Base-by-base conservation (phyloP, 2,888 invertebrate species). In the Laothoe populi region DNA sequence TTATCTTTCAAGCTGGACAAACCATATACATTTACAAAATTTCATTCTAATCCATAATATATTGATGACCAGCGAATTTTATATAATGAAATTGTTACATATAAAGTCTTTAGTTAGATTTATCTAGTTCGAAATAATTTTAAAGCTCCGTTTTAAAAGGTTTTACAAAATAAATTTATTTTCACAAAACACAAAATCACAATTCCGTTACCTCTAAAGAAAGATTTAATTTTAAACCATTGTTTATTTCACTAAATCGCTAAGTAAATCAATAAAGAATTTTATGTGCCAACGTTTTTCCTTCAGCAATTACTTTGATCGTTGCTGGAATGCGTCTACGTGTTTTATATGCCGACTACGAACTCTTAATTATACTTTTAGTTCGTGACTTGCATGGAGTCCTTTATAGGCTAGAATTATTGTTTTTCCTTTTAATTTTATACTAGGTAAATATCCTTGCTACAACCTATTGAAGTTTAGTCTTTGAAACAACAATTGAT, bases 321-420 rank as follows among this genome's bases (percentile, higher is more conserved):
- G 72, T 65, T 76, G 73, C 74, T 71, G 67, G 82, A 84, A 86
- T 84, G 81, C 83, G 76, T 78, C 79, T 78, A 76, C 81, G 82
- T 82, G 81, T 75, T 86, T 87, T 83, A 81, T 86, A 87, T 86
- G 86, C 86, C 82, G 82, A 76, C 85, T 77, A 82, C 78, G 78
- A 81, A 76, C 81, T 85, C 84, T 84, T 88, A 88, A 89, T 89
- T 88, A 83, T 84, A 81, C 82, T 79, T 79, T 75, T 70, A 75
- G 78, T 86, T 83, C 89, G 88, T 89, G 88, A 87, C 87, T 84
- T 74, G 85, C 73, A 79, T 84, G 70, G 69, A 82, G 75, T 77
- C 78, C 75, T 76, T 79, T 79, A 74, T 79, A 71, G 65, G 70
- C 69, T 70, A 66, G 59, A 69, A 66, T 70, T 68, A 66, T 71